A percentile compares a stretch with the other conserved stretches of the same genome.
phyloP scores from a whole-genome alignment of 2,888 invertebrate species.

The Meloe dianella region DNA sequence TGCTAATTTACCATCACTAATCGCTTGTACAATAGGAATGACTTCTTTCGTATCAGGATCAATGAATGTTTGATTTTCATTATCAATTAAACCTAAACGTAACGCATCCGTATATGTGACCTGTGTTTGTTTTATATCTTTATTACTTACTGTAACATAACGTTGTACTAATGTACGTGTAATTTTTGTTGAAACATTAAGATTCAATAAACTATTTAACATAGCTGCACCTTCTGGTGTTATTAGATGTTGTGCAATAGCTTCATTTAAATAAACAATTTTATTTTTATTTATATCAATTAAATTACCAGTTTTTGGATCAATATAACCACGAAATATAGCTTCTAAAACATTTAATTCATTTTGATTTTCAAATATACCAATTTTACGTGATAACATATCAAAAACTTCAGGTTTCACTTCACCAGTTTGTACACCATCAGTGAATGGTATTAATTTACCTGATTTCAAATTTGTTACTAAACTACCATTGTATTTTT shows the following conservation, averaged over 20 bases:
- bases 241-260: slow-evolving; percentile 83
- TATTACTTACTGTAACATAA: slow-evolving; percentile 76
- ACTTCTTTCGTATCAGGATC: slow-evolving; percentile 77
- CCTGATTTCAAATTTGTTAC: slow-evolving; percentile 77
- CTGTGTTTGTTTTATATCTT: slow-evolving; percentile 66
- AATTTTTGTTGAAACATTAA: slow-evolving; percentile 86
- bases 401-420: slow-evolving; percentile 86
- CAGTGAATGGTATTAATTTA: slow-evolving; percentile 76
- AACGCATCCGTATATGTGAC: slow-evolving; percentile 82
- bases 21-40: slow-evolving; percentile 78
- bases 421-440: slow-evolving; percentile 78
- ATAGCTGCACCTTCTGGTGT: slow-evolving; percentile 87
- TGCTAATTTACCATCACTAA: slow-evolving; percentile 74
- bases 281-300: slow-evolving; percentile 75
- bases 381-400: slow-evolving; percentile 83
- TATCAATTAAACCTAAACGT: slow-evolving; percentile 79
- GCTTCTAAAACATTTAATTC: slow-evolving; percentile 88
- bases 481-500: slow-evolving; percentile 73
- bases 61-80: slow-evolving; percentile 74
- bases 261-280: slow-evolving; percentile 81
- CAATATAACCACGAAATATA: slow-evolving; percentile 83
- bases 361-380: slow-evolving; percentile 75
- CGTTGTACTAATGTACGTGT: slow-evolving; percentile 84
- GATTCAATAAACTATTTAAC: slow-evolving; percentile 82
- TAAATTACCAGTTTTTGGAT: slow-evolving; percentile 86